Percentiles rank a stretch among this genome's conserved stretches.
Conservation (phyloP, 2,113 vertebrate genomes). For the Nestor notabilis region DNA sequence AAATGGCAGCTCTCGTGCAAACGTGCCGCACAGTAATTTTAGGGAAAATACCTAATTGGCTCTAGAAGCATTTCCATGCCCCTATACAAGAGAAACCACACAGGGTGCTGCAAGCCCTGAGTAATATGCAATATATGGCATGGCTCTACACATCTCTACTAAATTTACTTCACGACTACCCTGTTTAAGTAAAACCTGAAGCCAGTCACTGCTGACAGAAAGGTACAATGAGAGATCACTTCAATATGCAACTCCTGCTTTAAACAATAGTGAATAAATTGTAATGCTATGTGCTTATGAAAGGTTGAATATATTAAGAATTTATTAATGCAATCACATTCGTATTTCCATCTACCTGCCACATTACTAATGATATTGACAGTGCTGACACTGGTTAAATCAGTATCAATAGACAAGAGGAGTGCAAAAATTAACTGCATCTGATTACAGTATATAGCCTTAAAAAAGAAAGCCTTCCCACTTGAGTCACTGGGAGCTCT, state of each 20-base stretch:
- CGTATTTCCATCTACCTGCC: conserved; percentile 58
- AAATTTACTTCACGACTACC: background rate
- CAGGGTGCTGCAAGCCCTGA: background rate
- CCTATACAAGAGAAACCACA: background rate
- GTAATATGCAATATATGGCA: background rate
- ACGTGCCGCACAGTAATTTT: background rate
- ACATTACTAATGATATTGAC: conserved; percentile 69
- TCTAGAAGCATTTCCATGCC: background rate
- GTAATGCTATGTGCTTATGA: conserved; percentile 23
- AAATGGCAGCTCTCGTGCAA: background rate
- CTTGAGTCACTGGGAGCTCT: background rate
- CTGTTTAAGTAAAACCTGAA: background rate
- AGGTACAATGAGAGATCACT: background rate
- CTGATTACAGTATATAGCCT: conserved; percentile 40
- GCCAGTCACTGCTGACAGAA: background rate
- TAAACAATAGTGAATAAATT: conserved; percentile 32
- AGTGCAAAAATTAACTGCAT: conserved; percentile 58
- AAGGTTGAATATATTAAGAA: conserved; percentile 67
- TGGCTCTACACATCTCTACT: background rate
- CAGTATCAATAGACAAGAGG: conserved; percentile 54
- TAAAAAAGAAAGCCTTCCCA: conserved; percentile 12
- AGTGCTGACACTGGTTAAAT: conserved; percentile 62
- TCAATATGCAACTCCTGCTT: background rate
- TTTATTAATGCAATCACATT: conserved; percentile 68
- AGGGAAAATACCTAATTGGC: background rate